Evolutionary conservation across 2,113 vertebrate species (phyloP).

Genomic region (Edolisoma coerulescens): DNA sequence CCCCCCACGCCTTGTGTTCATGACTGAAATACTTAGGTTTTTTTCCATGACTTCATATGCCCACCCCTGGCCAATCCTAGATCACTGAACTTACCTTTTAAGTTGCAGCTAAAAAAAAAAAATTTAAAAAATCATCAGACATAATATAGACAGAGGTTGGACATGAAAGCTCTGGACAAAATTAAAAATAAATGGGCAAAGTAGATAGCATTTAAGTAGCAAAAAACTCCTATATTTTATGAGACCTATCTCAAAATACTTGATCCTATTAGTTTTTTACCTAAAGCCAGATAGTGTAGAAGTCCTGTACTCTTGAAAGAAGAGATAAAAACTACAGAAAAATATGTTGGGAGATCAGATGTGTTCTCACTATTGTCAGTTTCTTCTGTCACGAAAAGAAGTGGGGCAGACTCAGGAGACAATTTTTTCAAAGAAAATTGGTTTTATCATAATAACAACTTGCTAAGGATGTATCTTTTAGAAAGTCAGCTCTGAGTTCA

Average conservation of each 20-base stretch:
- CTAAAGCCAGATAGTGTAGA: not conserved
- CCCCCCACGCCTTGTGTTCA: not conserved
- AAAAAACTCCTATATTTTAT: not conserved
- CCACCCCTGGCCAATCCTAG: not conserved
- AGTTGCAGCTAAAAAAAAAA: not conserved
- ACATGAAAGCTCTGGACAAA: not conserved
- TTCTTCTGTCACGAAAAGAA: not conserved
- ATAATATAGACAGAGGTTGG: not conserved
- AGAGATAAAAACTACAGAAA: not conserved
- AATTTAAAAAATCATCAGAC: not conserved
- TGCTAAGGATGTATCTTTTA: not conserved
- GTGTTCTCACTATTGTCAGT: not conserved
- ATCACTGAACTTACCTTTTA: not conserved
- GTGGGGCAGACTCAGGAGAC: not conserved
- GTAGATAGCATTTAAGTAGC: not conserved
- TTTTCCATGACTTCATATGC: not conserved
- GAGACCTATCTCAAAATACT: not conserved
- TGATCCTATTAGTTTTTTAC: not conserved
- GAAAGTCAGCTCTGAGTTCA: not conserved
- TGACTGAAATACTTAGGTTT: not conserved
- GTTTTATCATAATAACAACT: not conserved
- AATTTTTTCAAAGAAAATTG: slow-evolving; percentile 12
- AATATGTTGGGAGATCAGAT: not conserved
- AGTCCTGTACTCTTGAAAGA: not conserved
- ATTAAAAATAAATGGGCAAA: not conserved